Conservation (phyloP, 1,140 invertebrate genomes). For the Fragariocoptes setiger region DNA sequence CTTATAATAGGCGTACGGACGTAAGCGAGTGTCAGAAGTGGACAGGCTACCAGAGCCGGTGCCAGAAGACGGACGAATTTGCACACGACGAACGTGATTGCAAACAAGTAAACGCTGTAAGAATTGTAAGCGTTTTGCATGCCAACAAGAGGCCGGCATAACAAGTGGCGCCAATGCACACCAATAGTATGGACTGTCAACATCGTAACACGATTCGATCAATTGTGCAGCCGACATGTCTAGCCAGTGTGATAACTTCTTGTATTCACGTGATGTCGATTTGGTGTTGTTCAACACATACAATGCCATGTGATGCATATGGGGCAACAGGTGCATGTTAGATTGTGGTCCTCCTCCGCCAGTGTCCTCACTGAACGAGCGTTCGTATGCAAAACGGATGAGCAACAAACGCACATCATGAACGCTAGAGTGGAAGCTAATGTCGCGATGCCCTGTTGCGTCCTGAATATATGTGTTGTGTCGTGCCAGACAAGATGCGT, state of each 20-base stretch:
- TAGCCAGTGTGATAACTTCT: slow-evolving; percentile 31
- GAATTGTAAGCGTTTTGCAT: slow-evolving; percentile 27
- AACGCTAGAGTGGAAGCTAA: slow-evolving; percentile 42
- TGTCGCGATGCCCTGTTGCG: slow-evolving; percentile 27
- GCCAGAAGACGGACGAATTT: slow-evolving; percentile 11
- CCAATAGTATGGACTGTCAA: slow-evolving; percentile 63
- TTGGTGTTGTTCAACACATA: slow-evolving; percentile 71
- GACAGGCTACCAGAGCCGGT: too few relatives aligned
- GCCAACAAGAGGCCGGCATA: slow-evolving; percentile 35
- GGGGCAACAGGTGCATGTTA: slow-evolving; percentile 83
- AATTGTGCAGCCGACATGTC: slow-evolving; percentile 23
- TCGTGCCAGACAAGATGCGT: slow-evolving; percentile 57
- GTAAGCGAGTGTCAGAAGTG: slow-evolving; percentile 17
- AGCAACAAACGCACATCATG: slow-evolving; percentile 78
- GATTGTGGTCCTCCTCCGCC: slow-evolving; percentile 84
- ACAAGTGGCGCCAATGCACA: slow-evolving; percentile 41
- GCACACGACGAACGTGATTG: slow-evolving; percentile 32
- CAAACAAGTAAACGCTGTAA: slow-evolving; percentile 39
- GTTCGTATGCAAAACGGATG: slow-evolving; percentile 60
- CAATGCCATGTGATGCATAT: slow-evolving; percentile 68
- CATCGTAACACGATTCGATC: slow-evolving; percentile 49
- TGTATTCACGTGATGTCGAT: slow-evolving; percentile 34
- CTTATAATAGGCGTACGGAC: slow-evolving; percentile 52
- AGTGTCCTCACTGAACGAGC: slow-evolving; percentile 81
- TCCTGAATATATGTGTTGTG: slow-evolving; percentile 20